These are phyloP conservation scores for Cryptus viduatorius DNA, from an alignment of 2,888 invertebrate genomes.

Conservation along the genomic window DNA sequence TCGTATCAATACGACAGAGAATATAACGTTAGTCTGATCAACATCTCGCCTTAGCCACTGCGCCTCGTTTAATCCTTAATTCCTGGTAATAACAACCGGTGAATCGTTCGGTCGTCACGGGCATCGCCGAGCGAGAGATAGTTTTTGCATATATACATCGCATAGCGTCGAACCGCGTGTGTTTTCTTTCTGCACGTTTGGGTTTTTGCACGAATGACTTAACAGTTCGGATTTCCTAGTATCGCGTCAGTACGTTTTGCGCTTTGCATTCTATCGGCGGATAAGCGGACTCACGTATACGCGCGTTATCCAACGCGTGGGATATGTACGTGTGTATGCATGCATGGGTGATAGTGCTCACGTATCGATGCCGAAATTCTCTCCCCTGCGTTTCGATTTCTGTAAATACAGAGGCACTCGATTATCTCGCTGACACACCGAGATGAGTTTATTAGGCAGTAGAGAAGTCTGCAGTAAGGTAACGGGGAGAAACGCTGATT, in stretches of 20 bases:
- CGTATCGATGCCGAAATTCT: conserved; percentile 7
- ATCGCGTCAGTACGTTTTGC: conserved; percentile 14
- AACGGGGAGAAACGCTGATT: conserved; percentile 16
- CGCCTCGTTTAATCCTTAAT: neutral
- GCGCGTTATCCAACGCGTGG: conserved; percentile 10
- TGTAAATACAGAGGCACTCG: conserved; percentile 42
- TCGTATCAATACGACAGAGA: no score
- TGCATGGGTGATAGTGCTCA: neutral
- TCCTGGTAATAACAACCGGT: conserved; percentile 24
- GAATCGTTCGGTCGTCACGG: neutral
- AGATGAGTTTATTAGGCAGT: neutral
- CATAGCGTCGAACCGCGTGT: neutral
- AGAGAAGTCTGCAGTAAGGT: neutral
- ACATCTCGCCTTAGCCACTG: neutral
- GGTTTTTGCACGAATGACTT: conserved; percentile 43
- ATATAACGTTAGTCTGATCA: neutral
- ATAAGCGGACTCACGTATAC: conserved; percentile 7
- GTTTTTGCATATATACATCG: conserved; percentile 42
- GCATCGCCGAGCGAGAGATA: conserved; percentile 12
- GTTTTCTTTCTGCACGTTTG: conserved; percentile 45
- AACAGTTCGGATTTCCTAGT: conserved; percentile 14
- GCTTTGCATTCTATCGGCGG: conserved; percentile 32
- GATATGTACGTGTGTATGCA: neutral
- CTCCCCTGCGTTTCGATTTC: conserved; percentile 47
- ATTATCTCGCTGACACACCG: conserved; percentile 20